Conservation (phyloP, 2,888 invertebrate species). For the Thalpophila matura region DNA sequence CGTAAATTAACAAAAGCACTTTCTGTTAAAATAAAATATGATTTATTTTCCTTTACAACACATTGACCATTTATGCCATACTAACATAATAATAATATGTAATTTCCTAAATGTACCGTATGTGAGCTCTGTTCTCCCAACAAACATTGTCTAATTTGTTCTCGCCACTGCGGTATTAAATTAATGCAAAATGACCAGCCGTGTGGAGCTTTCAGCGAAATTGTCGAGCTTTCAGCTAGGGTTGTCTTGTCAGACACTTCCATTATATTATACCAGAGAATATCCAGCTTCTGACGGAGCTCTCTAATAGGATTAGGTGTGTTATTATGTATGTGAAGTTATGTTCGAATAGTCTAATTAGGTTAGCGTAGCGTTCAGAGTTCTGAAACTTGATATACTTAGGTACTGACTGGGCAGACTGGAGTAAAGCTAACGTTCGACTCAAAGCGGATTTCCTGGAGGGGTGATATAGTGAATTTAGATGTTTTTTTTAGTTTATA, state of each 20-base stretch:
- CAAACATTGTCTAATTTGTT: constrained; percentile 38
- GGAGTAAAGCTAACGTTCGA: neutral
- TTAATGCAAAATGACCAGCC: constrained; percentile 40
- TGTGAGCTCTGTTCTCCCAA: neutral
- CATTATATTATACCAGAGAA: constrained; percentile 16
- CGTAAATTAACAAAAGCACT: neutral
- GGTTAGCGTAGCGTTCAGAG: constrained; percentile 2
- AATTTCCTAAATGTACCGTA: constrained; percentile 16
- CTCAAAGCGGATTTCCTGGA: neutral
- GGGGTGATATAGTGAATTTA: no score
- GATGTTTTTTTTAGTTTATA: no score
- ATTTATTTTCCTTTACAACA: neutral
- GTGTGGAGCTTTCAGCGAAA: constrained; percentile 14
- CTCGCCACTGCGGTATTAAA: constrained; percentile 15
- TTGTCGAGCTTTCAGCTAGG: constrained; percentile 14
- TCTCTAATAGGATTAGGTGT: constrained; percentile 38
- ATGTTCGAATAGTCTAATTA: constrained; percentile 14
- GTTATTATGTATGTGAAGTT: constrained; percentile 28
- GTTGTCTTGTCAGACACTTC: neutral
- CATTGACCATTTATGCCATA: neutral
- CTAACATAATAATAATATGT: neutral
- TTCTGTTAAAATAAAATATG: neutral
- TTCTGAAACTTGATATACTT: neutral
- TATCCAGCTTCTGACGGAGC: constrained; percentile 13
- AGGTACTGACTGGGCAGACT: neutral